A percentile compares a stretch with the other conserved stretches of the same genome.
Conservation (phyloP, 2,113 vertebrate genomes). For the Labeo rohita region DNA sequence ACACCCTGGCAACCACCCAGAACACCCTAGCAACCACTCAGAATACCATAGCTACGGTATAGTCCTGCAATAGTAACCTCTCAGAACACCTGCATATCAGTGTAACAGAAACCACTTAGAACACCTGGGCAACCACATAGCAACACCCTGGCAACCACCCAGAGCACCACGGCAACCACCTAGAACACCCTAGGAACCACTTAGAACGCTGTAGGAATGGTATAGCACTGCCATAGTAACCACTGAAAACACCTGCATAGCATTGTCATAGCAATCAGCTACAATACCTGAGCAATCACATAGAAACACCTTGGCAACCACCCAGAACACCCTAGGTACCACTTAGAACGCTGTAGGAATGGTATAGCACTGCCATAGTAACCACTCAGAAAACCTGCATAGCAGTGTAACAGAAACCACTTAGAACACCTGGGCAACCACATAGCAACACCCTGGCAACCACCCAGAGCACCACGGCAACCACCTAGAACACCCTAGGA, state of each 20-base stretch:
- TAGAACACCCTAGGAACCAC: background rate
- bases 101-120: background rate
- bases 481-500: background rate
- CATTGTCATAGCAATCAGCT: background rate
- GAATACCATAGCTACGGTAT: background rate
- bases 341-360: background rate
- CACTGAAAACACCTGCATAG: background rate
- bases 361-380: background rate
- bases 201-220: background rate
- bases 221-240: background rate
- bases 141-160: background rate
- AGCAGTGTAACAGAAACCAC: too few species aligned
- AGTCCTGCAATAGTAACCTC: background rate
- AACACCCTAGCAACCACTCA: background rate
- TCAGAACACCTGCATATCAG: background rate
- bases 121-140: background rate
- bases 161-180: background rate
- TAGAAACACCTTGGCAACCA: background rate
- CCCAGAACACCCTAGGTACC: background rate
- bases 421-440: too few species aligned
- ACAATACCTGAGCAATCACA: background rate
- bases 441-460: too few species aligned
- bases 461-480: background rate
- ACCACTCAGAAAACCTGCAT: background rate
- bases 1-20: too few species aligned